Conservation (phyloP, 2,797 vertebrate species). For the Acipenser transmontanus region DNA sequence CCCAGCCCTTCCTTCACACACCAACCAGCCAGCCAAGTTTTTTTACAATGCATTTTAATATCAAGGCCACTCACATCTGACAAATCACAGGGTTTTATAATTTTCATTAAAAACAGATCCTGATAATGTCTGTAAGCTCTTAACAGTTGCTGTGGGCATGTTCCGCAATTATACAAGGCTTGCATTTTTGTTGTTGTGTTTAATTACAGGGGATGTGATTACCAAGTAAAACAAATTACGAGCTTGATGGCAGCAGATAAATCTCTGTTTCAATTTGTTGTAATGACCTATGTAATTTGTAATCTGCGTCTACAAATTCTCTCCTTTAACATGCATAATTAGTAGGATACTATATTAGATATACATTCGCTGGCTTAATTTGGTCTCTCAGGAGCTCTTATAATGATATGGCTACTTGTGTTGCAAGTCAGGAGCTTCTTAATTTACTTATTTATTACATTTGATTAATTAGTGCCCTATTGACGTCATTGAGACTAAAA, state of each 20-base stretch:
- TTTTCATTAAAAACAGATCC: constrained; percentile 16
- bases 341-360: constrained; percentile 62
- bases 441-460: constrained; percentile 63
- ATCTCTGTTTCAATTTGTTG: constrained; percentile 56
- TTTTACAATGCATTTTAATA: too few species aligned
- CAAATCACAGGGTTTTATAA: neutral
- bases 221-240: constrained; percentile 59
- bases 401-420: constrained; percentile 55
- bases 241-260: constrained; percentile 62
- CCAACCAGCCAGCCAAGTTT: too few species aligned
- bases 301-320: constrained; percentile 54
- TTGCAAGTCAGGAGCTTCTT: constrained; percentile 46
- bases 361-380: constrained; percentile 61
- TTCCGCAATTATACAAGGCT: constrained; percentile 12
- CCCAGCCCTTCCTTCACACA: too few species aligned
- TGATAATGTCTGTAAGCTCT: constrained; percentile 10
- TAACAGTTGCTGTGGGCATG: neutral
- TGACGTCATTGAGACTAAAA: constrained; percentile 29
- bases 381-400: constrained; percentile 41
- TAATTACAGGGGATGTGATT: constrained; percentile 58
- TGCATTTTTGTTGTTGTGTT: constrained; percentile 39
- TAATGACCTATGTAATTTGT: constrained; percentile 67
- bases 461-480: constrained; percentile 54
- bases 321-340: constrained; percentile 61
- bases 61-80: neutral